These are phyloP conservation scores for Colius striatus DNA, from an alignment of 2,113 vertebrate species.

Conservation along the genomic window DNA sequence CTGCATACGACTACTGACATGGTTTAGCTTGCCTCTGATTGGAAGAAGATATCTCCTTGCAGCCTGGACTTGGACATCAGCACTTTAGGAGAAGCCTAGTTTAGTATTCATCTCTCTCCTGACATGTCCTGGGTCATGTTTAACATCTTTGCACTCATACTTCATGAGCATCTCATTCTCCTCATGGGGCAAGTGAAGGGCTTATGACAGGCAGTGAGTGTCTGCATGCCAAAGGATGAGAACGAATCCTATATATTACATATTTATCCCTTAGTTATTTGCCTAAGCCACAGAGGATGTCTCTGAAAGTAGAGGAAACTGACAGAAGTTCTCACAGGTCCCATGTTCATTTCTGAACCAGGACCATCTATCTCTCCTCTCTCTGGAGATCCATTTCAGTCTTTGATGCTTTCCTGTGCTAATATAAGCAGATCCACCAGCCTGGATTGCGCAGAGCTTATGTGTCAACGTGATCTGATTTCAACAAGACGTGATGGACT, in stretches of 20 bases:
- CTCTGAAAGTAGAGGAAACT: background rate
- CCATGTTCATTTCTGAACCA: background rate
- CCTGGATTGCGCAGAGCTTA: background rate
- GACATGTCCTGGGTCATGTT: background rate
- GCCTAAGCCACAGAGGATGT: background rate
- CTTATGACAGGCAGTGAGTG: background rate
- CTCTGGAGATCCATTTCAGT: background rate
- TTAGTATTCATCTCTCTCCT: background rate
- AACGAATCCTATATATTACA: background rate
- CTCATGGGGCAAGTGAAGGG: background rate
- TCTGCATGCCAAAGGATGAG: background rate
- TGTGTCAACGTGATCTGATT: background rate
- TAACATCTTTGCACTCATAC: background rate
- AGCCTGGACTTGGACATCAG: background rate
- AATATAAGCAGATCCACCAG: background rate
- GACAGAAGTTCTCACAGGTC: background rate
- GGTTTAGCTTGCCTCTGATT: constrained; percentile 13
- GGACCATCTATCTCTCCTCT: background rate
- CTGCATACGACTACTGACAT: background rate
- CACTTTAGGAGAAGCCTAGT: background rate
- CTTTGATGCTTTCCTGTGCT: background rate
- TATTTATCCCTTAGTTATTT: background rate
- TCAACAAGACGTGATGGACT: background rate
- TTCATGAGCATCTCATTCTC: background rate
- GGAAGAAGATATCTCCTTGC: background rate